Evolutionary conservation across 2,888 invertebrate genomes (phyloP).

Genomic region (Scelioninae gen. 1): DNA sequence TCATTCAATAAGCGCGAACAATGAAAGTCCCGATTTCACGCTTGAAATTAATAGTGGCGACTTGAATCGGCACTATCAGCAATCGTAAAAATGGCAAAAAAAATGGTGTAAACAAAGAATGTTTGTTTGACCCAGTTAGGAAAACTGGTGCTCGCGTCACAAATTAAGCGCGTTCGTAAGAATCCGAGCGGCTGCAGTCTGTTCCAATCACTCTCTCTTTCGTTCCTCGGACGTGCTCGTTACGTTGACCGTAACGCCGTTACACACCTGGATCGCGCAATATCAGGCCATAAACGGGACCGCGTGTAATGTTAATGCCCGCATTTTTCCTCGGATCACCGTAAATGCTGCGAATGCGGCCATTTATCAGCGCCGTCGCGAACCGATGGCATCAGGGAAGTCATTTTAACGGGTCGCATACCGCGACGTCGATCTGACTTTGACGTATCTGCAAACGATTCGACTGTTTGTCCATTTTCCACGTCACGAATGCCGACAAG

Average conservation of each 20-base stretch:
- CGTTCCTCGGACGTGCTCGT: conserved; percentile 53
- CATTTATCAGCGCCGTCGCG: conserved; percentile 31
- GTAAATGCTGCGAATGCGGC: conserved; percentile 27
- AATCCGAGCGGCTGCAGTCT: conserved; percentile 18
- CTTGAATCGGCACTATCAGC: background rate
- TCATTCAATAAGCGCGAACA: too few species aligned
- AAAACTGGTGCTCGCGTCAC: conserved; percentile 35
- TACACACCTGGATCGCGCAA: conserved; percentile 59
- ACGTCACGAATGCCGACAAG: background rate
- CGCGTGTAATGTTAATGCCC: conserved; percentile 54
- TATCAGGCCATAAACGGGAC: conserved; percentile 37
- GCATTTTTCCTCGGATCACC: conserved; percentile 40
- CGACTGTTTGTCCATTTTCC: background rate
- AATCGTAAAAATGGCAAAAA: background rate
- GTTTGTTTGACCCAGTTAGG: conserved; percentile 31
- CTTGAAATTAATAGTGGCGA: too few species aligned
- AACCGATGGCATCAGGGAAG: conserved; percentile 40
- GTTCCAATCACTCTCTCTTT: conserved; percentile 64
- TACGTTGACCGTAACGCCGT: conserved; percentile 62
- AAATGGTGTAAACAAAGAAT: conserved; percentile 34
- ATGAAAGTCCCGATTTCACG: background rate
- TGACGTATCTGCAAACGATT: conserved; percentile 8
- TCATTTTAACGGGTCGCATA: conserved; percentile 40
- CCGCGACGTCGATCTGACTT: conserved; percentile 2
- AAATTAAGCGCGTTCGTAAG: conserved; percentile 23